Conservation (phyloP, 2,113 vertebrate species). For the Tachycineta bicolor region DNA sequence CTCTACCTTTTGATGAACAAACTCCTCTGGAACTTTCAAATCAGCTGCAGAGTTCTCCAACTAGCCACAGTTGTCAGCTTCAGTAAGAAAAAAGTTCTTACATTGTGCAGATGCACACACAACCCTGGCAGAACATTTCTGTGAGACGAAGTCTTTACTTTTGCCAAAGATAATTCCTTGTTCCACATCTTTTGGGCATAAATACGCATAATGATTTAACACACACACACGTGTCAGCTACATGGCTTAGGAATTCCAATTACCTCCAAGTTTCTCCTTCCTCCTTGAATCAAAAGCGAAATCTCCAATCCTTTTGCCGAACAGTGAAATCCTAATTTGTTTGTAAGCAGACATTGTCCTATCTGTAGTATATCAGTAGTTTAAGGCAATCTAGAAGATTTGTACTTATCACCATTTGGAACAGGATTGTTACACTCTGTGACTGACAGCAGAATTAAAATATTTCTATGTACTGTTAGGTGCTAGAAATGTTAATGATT, state of each 20-base stretch:
- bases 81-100: neutral
- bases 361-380: slow-evolving; percentile 66
- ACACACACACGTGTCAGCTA: neutral
- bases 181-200: neutral
- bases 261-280: neutral
- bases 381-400: slow-evolving; percentile 70
- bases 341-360: slow-evolving; percentile 18
- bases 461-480: slow-evolving; percentile 24
- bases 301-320: slow-evolving; percentile 32
- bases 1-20: neutral
- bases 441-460: slow-evolving; percentile 64
- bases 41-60: neutral
- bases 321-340: slow-evolving; percentile 31
- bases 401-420: slow-evolving; percentile 60
- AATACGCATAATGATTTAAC: neutral
- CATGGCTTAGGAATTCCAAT: slow-evolving; percentile 21
- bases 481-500: slow-evolving; percentile 57
- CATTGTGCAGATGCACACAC: neutral
- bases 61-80: neutral
- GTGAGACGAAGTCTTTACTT: neutral
- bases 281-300: slow-evolving; percentile 29
- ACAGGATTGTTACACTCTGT: slow-evolving; percentile 58
- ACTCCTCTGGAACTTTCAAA: neutral
- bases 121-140: neutral
- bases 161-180: neutral